These are phyloP conservation scores for Epiblema foenella DNA, from an alignment of 2,888 invertebrate species.

Conservation along the genomic window DNA sequence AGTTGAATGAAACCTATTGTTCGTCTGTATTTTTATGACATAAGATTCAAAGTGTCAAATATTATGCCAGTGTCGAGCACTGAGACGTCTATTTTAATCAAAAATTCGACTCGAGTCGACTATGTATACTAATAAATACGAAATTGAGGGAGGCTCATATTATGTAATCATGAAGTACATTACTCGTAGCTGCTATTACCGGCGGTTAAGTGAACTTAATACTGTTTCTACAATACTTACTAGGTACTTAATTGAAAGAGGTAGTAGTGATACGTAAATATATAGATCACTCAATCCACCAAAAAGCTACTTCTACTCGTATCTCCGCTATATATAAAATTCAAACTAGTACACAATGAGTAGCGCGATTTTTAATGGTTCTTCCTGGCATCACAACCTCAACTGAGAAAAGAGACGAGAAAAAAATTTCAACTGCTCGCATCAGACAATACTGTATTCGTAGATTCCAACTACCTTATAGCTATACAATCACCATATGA, in stretches of 20 bases:
- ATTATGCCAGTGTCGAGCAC: too few species aligned
- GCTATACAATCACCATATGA: too few species aligned
- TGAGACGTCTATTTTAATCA: too few species aligned
- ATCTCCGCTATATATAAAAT: not conserved
- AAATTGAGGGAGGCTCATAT: conserved; percentile 17
- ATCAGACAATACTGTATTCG: not conserved
- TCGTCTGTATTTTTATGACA: too few species aligned
- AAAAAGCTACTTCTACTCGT: too few species aligned
- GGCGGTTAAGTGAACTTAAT: conserved; percentile 2
- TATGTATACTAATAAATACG: not conserved
- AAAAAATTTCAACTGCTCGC: too few species aligned
- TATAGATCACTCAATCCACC: not conserved
- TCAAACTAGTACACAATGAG: not conserved
- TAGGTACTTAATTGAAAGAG: too few species aligned
- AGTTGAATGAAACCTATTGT: too few species aligned
- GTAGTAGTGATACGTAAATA: not conserved
- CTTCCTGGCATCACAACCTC: not conserved
- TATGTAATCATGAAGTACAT: too few species aligned
- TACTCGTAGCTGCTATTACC: not conserved
- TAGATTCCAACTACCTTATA: not conserved
- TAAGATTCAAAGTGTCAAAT: too few species aligned
- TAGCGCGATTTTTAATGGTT: not conserved
- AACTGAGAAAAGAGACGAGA: not conserved
- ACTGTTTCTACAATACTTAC: too few species aligned
- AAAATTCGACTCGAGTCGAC: too few species aligned